Base-by-base conservation (phyloP, 2,888 invertebrate genomes). In the Ectemnius continuus region DNA sequence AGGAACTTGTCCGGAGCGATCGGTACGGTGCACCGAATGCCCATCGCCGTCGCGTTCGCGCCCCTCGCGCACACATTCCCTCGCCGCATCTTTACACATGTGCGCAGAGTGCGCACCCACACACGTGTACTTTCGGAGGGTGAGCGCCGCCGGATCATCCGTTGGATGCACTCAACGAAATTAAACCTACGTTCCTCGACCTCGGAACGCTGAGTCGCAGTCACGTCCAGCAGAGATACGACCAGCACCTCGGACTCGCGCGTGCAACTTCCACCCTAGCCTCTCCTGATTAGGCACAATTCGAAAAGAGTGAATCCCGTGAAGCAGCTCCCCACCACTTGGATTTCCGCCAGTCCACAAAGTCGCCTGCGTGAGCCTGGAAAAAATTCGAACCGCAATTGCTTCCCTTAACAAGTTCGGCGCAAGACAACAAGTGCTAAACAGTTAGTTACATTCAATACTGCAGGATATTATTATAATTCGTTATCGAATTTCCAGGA, bases 81-180 rank as follows among this genome's bases (percentile, higher is more conserved):
- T 56, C 67, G 52, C 36, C 63, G 59, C 59, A 56, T 59, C 68
- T 70, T 59, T 23, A 36, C 36, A 61, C 70, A 68, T 72, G 63
- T 69, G 65, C 68, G 58, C 59, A 36, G 70, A 62, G 65, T 57
- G 61, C 71, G 74, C 65, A 75, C 74, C 63, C 68, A 74, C 70
- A 57, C 67, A 71, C 63, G 68, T 73, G 64, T 70, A 67, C 8
- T 75, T 36, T 72, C 71, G 76, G 65, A 75, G 67, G 68, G 73
- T 76, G 73, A 52, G 79, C 73, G 68, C 73, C 71, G 73, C 66
- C 78, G 84, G 83, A 84, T 87, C 86, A 88, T 82, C 85, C 88
- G 85, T 82, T 84, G 86, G 87, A 84, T 89, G 91, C 91, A 91
- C 91, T 91, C 90, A 90, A 87, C 89, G 85, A 90, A 90, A 91